These are phyloP conservation scores for Aleiodes sp. DNA, from an alignment of 1,140 invertebrate species.

Conservation along the genomic window DNA sequence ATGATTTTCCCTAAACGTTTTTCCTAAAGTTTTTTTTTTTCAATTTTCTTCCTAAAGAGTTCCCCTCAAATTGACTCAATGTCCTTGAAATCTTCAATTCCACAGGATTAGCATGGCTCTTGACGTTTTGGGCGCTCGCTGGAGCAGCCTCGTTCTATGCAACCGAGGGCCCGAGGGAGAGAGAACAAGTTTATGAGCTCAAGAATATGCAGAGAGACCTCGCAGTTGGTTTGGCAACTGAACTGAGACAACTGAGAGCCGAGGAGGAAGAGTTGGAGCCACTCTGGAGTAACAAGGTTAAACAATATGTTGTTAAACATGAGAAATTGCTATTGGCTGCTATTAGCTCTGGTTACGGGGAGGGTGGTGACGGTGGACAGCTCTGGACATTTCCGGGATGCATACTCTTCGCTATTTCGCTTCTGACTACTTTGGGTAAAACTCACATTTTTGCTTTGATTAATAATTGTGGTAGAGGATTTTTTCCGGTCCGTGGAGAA, in stretches of 20 bases:
- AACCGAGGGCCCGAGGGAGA: conserved; percentile 70
- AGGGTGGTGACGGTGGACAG: conserved; percentile 63
- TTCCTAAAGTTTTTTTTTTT: too few relatives aligned
- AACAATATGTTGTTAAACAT: conserved; percentile 66
- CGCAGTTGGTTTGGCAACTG: conserved; percentile 65
- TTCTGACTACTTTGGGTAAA: conserved; percentile 72
- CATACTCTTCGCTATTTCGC: conserved; percentile 69
- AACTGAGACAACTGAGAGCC: conserved; percentile 63
- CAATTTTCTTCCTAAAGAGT: too few relatives aligned
- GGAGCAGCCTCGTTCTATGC: conserved; percentile 69
- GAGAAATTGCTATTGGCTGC: conserved; percentile 66
- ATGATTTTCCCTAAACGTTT: conserved; percentile 7
- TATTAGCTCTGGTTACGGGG: conserved; percentile 68
- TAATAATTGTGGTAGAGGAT: too few relatives aligned
- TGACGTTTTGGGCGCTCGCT: conserved; percentile 68
- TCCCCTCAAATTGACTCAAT: too few relatives aligned
- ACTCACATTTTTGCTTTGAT: conserved; percentile 23
- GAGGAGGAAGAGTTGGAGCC: conserved; percentile 58
- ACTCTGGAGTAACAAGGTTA: conserved; percentile 66
- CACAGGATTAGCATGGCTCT: conserved; percentile 64
- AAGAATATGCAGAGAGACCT: conserved; percentile 65
- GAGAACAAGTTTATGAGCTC: conserved; percentile 63
- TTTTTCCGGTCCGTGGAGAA: too few relatives aligned
- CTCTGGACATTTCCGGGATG: conserved; percentile 74
- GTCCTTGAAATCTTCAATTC: too few relatives aligned